Percentiles rank a stretch among this genome's conserved stretches.
phyloP scores from a whole-genome alignment of 1,140 invertebrate species.

The Rhopalosiphum maidis region DNA sequence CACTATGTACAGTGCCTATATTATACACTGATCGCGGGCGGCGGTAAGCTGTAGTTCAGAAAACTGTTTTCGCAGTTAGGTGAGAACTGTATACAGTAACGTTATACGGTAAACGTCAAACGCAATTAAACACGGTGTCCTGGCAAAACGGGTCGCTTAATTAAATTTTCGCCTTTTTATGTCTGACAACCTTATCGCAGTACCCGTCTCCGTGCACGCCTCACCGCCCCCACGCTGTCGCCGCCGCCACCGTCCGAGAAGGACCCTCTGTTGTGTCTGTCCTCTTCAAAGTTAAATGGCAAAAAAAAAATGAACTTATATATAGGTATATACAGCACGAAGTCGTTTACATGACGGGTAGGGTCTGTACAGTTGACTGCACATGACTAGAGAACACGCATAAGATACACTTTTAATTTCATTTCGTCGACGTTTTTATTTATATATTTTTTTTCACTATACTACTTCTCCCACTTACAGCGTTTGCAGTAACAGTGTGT shows the following conservation, averaged over 20 bases:
- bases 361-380: slow-evolving; percentile 32
- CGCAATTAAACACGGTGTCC: slow-evolving; percentile 39
- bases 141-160: slow-evolving; percentile 37
- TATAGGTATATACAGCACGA: not conserved
- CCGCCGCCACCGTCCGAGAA: not conserved
- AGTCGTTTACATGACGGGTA: slow-evolving; percentile 41
- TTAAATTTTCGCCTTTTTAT: slow-evolving; percentile 50
- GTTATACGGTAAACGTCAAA: slow-evolving; percentile 32
- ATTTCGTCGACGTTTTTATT: slow-evolving; percentile 43
- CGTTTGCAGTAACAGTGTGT: not conserved
- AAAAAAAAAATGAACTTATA: slow-evolving; percentile 35
- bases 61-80: slow-evolving; percentile 33
- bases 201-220: not conserved
- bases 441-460: not conserved
- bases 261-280: not conserved
- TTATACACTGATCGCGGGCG: not conserved
- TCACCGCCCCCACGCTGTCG: not conserved
- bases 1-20: not conserved
- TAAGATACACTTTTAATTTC: slow-evolving; percentile 56
- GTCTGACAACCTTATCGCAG: slow-evolving; percentile 44
- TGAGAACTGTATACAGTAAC: not conserved
- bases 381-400: slow-evolving; percentile 47
- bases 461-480: not conserved
- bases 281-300: slow-evolving; percentile 25
- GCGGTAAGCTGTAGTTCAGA: not conserved